Conservation (phyloP, 2,113 vertebrate species). For the Rafetus swinhoei region DNA sequence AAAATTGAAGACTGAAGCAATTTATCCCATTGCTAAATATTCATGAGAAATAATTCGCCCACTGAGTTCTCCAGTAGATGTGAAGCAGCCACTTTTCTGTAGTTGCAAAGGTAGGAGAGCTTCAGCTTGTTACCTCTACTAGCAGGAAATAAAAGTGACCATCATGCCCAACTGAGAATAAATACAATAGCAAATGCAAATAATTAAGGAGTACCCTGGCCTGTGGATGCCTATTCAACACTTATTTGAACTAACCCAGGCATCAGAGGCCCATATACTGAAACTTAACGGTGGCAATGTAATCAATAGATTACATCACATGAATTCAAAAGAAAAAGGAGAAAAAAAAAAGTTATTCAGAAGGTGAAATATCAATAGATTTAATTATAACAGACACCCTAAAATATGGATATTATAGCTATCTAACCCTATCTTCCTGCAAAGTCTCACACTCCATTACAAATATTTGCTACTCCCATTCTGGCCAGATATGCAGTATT, state of each 20-base stretch:
- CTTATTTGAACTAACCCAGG: not conserved
- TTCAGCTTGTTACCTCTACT: not conserved
- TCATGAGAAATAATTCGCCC: not conserved
- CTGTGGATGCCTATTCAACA: not conserved
- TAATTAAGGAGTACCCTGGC: not conserved
- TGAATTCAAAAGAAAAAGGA: not conserved
- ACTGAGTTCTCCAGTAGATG: not conserved
- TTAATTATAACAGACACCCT: not conserved
- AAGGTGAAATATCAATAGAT: not conserved
- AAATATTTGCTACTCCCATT: not conserved
- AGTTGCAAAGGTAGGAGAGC: not conserved
- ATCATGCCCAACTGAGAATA: not conserved
- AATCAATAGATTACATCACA: not conserved
- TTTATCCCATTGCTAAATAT: not conserved
- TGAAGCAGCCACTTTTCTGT: not conserved
- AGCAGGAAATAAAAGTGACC: not conserved
- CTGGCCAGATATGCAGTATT: not conserved
- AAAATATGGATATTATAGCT: not conserved
- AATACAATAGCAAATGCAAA: not conserved
- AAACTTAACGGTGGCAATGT: not conserved
- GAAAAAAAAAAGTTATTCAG: not conserved
- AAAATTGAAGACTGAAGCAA: not conserved
- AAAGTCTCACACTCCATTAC: not conserved
- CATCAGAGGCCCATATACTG: not conserved
- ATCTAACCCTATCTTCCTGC: not conserved